phyloP scores from a whole-genome alignment of 2,888 invertebrate genomes.

The Chrysolina americana region DNA sequence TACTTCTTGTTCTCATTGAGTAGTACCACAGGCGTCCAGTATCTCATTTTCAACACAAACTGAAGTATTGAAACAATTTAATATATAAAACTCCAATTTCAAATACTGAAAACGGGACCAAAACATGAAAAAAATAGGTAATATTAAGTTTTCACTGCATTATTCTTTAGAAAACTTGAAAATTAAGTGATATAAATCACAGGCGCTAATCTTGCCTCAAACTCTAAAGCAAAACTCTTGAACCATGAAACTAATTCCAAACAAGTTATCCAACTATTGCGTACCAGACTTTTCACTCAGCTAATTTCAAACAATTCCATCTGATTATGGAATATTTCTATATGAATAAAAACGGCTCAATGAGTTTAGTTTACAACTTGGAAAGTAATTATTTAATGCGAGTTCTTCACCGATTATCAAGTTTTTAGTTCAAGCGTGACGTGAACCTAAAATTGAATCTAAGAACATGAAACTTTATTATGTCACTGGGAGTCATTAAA shows the following conservation, averaged over 20 bases:
- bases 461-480: not conserved
- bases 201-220: not conserved
- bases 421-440: constrained; percentile 1
- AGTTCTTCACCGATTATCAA: not conserved
- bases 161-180: too few species aligned
- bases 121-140: too few species aligned
- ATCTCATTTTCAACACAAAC: too few species aligned
- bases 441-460: not conserved
- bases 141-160: too few species aligned
- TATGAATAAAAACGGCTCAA: not conserved
- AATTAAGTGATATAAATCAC: not conserved
- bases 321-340: not conserved
- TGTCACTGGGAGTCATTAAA: not conserved
- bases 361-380: not conserved
- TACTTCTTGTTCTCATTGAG: too few species aligned
- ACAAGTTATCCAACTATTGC: not conserved
- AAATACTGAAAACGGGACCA: too few species aligned
- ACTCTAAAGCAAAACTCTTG: not conserved
- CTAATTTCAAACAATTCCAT: constrained; percentile 5
- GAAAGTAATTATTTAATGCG: not conserved
- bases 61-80: too few species aligned
- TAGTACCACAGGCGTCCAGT: too few species aligned
- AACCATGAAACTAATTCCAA: constrained; percentile 3
- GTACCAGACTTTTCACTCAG: constrained; percentile 6
- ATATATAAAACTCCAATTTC: too few species aligned